Conservation (phyloP, 2,797 vertebrate genomes). For the Tauraco hartlaubi region DNA sequence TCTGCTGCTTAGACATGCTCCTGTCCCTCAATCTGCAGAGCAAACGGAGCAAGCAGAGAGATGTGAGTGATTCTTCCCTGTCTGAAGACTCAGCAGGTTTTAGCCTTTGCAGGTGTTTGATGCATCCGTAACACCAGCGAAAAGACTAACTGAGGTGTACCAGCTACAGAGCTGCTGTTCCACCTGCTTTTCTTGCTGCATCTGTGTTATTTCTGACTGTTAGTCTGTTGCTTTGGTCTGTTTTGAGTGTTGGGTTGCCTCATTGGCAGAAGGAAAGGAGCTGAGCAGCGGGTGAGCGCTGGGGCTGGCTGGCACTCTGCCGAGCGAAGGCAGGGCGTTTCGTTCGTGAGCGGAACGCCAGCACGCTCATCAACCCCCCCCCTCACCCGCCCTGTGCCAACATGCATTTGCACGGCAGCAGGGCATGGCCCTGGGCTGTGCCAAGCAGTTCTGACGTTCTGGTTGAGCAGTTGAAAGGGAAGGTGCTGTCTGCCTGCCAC, state of each 20-base stretch:
- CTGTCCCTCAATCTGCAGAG: background rate
- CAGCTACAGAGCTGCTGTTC: background rate
- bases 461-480: background rate
- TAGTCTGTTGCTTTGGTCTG: background rate
- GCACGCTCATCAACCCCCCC: background rate
- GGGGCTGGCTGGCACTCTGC: rapidly evolving
- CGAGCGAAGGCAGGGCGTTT: rapidly evolving
- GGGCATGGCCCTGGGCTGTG: background rate
- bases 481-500: background rate
- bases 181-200: background rate
- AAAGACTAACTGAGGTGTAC: background rate
- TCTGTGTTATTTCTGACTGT: background rate
- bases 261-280: background rate
- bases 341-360: background rate
- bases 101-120: background rate
- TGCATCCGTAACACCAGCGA: rapidly evolving
- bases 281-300: background rate
- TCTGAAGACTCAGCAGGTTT: background rate
- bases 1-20: background rate
- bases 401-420: background rate
- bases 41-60: background rate
- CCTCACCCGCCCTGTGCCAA: background rate
- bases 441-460: background rate
- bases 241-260: background rate
- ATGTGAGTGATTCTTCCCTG: rapidly evolving